Percentiles rank a stretch among this genome's conserved stretches.
Conservation (phyloP, 2,113 vertebrate species). For the Pelecanoides urinatrix region DNA sequence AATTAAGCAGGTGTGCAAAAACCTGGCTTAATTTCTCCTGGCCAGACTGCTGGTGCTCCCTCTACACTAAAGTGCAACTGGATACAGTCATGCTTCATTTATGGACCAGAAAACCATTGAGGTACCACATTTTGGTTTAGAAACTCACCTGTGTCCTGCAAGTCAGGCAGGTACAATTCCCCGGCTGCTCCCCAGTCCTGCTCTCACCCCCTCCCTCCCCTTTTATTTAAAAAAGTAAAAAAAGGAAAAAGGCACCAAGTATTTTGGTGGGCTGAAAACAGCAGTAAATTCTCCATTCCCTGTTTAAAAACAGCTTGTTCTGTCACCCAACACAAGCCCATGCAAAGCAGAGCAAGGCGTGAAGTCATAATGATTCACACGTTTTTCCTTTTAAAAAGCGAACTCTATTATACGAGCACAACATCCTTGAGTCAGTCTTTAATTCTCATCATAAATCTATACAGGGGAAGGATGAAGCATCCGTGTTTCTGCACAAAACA, state of each 20-base stretch:
- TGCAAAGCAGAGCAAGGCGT: neutral
- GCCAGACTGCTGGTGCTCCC: neutral
- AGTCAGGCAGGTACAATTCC: neutral
- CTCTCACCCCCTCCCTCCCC: neutral
- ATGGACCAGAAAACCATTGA: neutral
- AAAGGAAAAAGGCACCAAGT: neutral
- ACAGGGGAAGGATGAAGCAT: neutral
- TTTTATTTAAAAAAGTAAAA: neutral
- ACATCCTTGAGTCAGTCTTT: neutral
- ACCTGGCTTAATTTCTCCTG: neutral
- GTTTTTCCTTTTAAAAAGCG: neutral
- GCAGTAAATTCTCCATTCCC: neutral
- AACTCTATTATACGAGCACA: neutral
- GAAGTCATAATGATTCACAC: neutral
- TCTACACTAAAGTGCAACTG: neutral
- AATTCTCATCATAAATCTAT: neutral
- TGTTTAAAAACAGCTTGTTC: neutral
- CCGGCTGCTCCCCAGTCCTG: neutral
- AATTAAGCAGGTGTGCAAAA: slow-evolving; percentile 1
- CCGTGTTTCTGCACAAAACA: neutral
- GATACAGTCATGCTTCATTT: neutral
- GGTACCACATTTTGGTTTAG: neutral
- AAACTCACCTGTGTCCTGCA: neutral
- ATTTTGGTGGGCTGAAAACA: neutral
- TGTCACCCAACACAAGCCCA: neutral